Conservation (phyloP, 2,797 vertebrate genomes). For the Dicrostonyx torquatus region DNA sequence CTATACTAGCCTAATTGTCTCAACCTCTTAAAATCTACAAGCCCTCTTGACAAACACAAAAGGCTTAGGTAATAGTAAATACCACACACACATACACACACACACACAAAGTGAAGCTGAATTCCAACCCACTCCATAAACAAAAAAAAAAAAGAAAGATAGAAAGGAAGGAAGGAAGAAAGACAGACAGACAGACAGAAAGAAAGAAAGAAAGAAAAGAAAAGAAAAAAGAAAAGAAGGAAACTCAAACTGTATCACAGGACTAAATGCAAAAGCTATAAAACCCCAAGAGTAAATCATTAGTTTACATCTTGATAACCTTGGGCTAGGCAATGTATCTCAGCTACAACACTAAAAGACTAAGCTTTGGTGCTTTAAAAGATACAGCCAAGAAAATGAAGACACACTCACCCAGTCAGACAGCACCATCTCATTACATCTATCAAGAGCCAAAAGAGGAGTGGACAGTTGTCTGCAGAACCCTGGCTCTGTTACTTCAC, state of each 20-base stretch:
- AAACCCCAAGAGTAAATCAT: neutral
- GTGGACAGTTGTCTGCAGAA: too few species aligned
- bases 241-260: neutral
- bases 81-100: neutral
- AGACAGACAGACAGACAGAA: too few species aligned
- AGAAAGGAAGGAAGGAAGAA: neutral
- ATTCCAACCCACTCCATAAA: neutral
- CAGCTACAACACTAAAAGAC: neutral
- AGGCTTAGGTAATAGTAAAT: neutral
- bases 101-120: neutral
- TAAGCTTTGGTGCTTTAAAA: conserved; percentile 21
- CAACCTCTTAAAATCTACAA: conserved; percentile 22
- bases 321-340: conserved; percentile 1
- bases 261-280: conserved; percentile 35
- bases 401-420: neutral
- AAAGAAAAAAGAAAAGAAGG: neutral
- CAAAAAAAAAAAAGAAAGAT: neutral
- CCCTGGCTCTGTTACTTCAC: neutral
- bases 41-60: conserved; percentile 9
- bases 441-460: neutral
- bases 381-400: conserved; percentile 16
- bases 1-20: neutral
- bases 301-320: neutral
- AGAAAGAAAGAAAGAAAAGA: rapidly evolving
- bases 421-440: neutral